Evolutionary conservation across 2,888 invertebrate genomes (phyloP).

Genomic region (Coelinius sp.): DNA sequence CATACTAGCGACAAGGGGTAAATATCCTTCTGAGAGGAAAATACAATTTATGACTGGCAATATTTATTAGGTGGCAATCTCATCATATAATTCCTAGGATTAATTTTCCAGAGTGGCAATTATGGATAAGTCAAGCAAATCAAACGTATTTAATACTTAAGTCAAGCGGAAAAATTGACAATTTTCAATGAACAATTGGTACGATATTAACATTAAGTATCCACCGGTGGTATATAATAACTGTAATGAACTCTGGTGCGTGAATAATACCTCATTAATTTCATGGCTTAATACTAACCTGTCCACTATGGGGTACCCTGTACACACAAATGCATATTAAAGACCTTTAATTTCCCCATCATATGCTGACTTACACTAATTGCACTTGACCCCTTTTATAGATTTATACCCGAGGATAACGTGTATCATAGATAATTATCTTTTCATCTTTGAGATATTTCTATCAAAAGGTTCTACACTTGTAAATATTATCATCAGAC

Average conservation of each 20-base stretch:
- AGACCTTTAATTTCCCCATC: conserved; percentile 45
- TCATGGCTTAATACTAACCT: conserved; percentile 22
- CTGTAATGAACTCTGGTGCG: conserved; percentile 48
- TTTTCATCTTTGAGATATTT: too few relatives aligned
- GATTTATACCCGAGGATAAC: background rate
- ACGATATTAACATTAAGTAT: conserved; percentile 1
- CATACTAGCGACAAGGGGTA: background rate
- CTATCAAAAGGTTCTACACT: too few relatives aligned
- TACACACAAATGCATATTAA: background rate
- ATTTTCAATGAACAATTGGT: background rate
- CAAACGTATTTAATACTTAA: background rate
- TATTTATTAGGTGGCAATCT: background rate
- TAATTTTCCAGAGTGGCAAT: background rate
- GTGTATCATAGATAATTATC: background rate
- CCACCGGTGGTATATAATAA: conserved; percentile 40
- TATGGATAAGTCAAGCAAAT: background rate
- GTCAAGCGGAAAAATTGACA: background rate
- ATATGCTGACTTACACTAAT: conserved; percentile 45
- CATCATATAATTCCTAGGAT: too few relatives aligned
- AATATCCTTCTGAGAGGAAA: background rate
- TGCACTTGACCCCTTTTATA: conserved; percentile 40
- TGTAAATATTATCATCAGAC: background rate
- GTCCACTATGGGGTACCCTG: background rate
- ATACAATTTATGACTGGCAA: background rate
- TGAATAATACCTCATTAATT: conserved; percentile 50